Conservation (phyloP, 2,797 vertebrate species). For the Poecilia velifera region DNA sequence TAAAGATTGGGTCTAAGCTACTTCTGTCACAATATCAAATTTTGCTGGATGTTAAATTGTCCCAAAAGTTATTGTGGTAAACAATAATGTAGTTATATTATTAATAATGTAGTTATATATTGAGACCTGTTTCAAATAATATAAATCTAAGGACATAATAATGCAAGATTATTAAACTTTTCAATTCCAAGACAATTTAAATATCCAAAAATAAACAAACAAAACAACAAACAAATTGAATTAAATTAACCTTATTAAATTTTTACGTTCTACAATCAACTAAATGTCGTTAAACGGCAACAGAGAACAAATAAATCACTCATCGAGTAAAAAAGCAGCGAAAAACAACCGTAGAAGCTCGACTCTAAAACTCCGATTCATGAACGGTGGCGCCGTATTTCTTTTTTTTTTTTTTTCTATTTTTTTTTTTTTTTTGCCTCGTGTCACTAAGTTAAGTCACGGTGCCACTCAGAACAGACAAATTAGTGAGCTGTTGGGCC, state of each 20-base stretch:
- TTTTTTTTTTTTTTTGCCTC: conserved; percentile 23
- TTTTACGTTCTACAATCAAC: conserved; percentile 30
- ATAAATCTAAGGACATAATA: too few species aligned
- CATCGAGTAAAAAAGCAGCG: background rate
- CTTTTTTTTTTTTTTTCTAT: too few species aligned
- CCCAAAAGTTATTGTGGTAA: background rate
- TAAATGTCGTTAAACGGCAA: conserved; percentile 22
- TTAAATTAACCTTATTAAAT: conserved; percentile 37
- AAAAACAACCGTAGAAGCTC: conserved; percentile 10
- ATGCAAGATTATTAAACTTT: too few species aligned
- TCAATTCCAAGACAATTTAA: too few species aligned
- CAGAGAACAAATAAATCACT: conserved; percentile 2
- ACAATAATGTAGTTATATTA: too few species aligned
- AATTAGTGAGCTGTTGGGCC: conserved; percentile 53
- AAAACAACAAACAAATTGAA: too few species aligned
- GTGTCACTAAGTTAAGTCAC: conserved; percentile 20
- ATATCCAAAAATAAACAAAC: too few species aligned
- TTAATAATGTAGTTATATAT: too few species aligned
- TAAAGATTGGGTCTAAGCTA: background rate
- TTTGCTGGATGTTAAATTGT: too few species aligned
- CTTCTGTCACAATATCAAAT: too few species aligned
- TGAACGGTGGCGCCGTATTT: conserved; percentile 24
- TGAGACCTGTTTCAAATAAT: too few species aligned
- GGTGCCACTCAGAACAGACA: conserved; percentile 41
- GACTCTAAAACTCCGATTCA: conserved; percentile 4